Percentiles rank a stretch among this genome's conserved stretches.
These are phyloP conservation scores for Zeus faber DNA, from an alignment of 2,113 vertebrate genomes.

Conservation along the genomic window DNA sequence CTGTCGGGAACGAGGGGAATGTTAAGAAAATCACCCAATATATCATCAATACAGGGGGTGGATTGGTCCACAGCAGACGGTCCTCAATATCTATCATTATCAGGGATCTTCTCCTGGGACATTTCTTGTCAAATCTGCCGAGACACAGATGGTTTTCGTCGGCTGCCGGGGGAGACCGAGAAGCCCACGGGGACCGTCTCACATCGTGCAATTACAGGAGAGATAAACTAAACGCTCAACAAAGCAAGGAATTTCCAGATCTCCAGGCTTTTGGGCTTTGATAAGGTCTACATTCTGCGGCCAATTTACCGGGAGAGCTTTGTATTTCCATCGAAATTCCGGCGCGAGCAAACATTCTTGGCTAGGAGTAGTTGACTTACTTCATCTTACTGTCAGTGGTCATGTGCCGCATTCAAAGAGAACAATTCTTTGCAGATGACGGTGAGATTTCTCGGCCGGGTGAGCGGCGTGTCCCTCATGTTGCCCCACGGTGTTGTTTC, in stretches of 20 bases:
- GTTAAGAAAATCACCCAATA: conserved; percentile 41
- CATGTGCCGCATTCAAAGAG: too few relatives aligned
- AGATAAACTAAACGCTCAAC: conserved; percentile 70
- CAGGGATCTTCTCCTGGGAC: conserved; percentile 62
- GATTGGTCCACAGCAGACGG: too few relatives aligned
- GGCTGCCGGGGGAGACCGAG: conserved; percentile 65
- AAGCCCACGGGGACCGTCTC: conserved; percentile 65
- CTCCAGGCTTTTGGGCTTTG: conserved; percentile 51
- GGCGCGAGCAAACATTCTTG: conserved; percentile 50
- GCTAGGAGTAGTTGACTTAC: too few relatives aligned
- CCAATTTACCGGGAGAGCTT: conserved; percentile 47
- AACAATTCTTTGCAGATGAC: conserved; percentile 42
- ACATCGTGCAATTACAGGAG: conserved; percentile 68
- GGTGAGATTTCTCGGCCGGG: conserved; percentile 46
- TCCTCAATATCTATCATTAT: conserved; percentile 63
- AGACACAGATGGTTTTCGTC: conserved; percentile 73
- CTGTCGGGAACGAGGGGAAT: conserved; percentile 46
- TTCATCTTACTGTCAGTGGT: too few relatives aligned
- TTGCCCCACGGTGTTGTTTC: conserved; percentile 62
- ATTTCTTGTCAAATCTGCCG: too few relatives aligned
- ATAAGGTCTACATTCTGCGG: conserved; percentile 64
- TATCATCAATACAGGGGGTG: too few relatives aligned
- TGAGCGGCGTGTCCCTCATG: conserved; percentile 35
- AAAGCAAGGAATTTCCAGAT: conserved; percentile 69
- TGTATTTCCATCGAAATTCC: conserved; percentile 54